Conservation (phyloP, 2,113 vertebrate species). For the Cichladusa arquata region DNA sequence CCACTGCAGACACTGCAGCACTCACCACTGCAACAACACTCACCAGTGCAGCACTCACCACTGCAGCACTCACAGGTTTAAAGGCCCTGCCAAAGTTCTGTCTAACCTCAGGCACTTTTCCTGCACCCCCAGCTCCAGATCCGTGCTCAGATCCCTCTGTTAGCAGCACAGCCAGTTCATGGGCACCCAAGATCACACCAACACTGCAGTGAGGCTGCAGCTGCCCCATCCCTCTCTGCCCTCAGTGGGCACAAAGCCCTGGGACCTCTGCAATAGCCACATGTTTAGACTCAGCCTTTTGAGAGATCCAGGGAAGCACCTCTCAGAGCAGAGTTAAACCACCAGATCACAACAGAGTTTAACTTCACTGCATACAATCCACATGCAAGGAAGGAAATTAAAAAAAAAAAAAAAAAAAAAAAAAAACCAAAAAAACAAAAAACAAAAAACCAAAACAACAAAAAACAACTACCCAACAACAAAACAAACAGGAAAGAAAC, state of each 20-base stretch:
- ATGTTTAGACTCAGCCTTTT: not conserved
- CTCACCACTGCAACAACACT: too few species aligned
- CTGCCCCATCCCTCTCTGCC: not conserved
- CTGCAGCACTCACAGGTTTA: not conserved
- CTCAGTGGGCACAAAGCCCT: not conserved
- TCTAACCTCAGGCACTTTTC: not conserved
- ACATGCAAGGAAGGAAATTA: not conserved
- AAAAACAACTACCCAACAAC: not conserved
- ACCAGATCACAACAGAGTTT: not conserved
- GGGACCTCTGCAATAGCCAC: not conserved
- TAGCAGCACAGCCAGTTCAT: not conserved
- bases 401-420: too few species aligned
- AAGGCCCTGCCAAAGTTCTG: not conserved
- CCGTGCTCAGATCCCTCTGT: not conserved
- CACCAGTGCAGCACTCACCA: too few species aligned
- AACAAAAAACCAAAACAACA: too few species aligned
- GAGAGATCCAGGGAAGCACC: not conserved
- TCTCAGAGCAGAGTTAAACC: not conserved
- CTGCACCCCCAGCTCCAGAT: not conserved
- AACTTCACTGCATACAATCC: not conserved
- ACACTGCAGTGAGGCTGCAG: not conserved
- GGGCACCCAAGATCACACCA: not conserved
- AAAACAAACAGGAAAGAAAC: not conserved
- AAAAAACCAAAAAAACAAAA: too few species aligned
- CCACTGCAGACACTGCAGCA: not conserved